These are phyloP conservation scores for Dyspetes luteomarginatus DNA, from an alignment of 2,888 invertebrate species.

Conservation along the genomic window DNA sequence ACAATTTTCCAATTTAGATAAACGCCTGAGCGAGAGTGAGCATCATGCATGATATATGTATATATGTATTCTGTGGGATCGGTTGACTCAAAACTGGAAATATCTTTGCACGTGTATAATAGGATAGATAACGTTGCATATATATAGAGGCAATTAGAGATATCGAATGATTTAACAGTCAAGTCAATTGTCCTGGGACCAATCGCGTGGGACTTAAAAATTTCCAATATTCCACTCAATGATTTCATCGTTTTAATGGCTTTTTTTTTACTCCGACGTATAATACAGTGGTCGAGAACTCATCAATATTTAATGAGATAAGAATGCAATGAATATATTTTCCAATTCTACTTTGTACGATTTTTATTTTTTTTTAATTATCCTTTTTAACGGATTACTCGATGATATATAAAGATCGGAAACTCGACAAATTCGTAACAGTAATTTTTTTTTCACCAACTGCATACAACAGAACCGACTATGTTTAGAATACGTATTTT, in stretches of 20 bases:
- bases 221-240: constrained; percentile 15
- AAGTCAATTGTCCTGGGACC: constrained; percentile 45
- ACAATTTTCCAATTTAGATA: constrained; percentile 74
- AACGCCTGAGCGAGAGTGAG: constrained; percentile 55
- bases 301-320: not conserved
- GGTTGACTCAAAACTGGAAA: constrained; percentile 44
- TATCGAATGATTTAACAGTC: constrained; percentile 54
- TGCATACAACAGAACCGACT: constrained; percentile 20
- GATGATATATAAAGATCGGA: constrained; percentile 33
- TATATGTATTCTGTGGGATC: not conserved
- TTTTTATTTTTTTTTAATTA: not conserved
- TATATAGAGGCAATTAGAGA: constrained; percentile 52
- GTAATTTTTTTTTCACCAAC: not conserved
- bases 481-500: constrained; percentile 48
- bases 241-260: constrained; percentile 5
- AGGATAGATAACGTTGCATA: constrained; percentile 20
- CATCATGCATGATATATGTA: not conserved
- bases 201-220: constrained; percentile 36
- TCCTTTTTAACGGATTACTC: not conserved
- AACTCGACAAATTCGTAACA: not conserved
- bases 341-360: not conserved
- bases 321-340: constrained; percentile 21
- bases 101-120: constrained; percentile 16
- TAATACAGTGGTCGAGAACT: constrained; percentile 5
- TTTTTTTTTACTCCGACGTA: not conserved